Evolutionary conservation across 2,797 vertebrate genomes (phyloP).

Genomic region (Enteromius trimaculatus): DNA sequence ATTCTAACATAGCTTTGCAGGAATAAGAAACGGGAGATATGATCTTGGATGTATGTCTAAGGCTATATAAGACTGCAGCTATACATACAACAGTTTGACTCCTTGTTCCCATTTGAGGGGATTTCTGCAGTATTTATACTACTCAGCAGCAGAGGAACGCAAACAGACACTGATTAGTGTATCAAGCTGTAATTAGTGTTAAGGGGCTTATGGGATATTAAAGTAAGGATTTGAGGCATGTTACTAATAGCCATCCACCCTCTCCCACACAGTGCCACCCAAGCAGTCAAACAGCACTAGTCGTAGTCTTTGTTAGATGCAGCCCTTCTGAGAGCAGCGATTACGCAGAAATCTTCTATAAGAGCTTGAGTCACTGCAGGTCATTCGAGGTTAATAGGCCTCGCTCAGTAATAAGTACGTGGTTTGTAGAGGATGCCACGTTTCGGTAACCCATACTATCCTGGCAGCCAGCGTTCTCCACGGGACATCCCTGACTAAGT

Average conservation of each 20-base stretch:
- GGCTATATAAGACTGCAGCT: background rate
- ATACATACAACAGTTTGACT: background rate
- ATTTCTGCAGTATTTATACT: constrained; percentile 29
- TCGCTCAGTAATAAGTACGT: background rate
- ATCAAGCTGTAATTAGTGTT: constrained; percentile 33
- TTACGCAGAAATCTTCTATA: constrained; percentile 19
- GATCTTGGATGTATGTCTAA: background rate
- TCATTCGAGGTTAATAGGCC: constrained; percentile 21
- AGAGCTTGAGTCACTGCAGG: constrained; percentile 24
- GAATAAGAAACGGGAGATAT: constrained; percentile 15
- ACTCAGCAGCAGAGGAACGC: constrained; percentile 1
- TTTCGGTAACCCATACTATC: background rate
- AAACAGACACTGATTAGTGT: constrained; percentile 37
- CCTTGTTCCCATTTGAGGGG: constrained; percentile 5
- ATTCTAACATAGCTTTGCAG: constrained; percentile 10
- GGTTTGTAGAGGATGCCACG: background rate
- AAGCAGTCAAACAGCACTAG: background rate
- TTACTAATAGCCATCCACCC: background rate
- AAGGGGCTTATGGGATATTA: constrained; percentile 38
- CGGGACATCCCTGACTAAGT: constrained; percentile 5
- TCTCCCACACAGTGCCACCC: constrained; percentile 14
- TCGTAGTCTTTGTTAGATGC: background rate
- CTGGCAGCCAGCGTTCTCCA: background rate
- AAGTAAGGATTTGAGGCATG: constrained; percentile 41
- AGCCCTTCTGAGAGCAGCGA: constrained; percentile 8